Evolutionary conservation across 2,888 invertebrate genomes (phyloP), one percentile per base, ranked within the genome.

Genomic region (Lasioglossum morio): DNA sequence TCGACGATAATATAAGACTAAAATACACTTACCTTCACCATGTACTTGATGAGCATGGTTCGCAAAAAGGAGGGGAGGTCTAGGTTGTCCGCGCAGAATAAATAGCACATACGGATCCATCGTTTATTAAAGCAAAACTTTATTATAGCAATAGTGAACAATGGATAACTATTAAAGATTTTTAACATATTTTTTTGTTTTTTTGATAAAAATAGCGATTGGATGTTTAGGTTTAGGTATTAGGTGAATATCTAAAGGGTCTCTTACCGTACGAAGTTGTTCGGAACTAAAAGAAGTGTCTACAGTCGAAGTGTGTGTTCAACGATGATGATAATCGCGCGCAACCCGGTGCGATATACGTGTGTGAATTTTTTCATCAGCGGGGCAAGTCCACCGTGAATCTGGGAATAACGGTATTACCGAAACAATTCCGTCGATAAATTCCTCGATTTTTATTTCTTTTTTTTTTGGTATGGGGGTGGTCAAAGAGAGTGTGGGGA

Each of bases 111-210:
- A 83, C 89, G 79, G 84, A 89, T 90, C 87, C 84, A 81, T 93
- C 90, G 89, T 94, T 94, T 94, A 93, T 94, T 93, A 94, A 94
- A 94, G 94, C 94, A 94, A 94, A 94, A 94, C 93, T 94, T 94
- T 94, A 94, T 94, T 94, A 94, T 94, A 95, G 94, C 94, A 94
- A 94, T 94, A 94, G 94, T 95, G 94, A 94, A 94, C 94, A 94
- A 94, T 94, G 93, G 93, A 94, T 94, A 94, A 94, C 94, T 93
- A 92, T 94, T 93, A 93, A 94, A 94, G 94, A 93, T 92, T 93
- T 94, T 94, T 94, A 93, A 93, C 93, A 93, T 93, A 92, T 93
- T 91, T 92, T 86, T 63, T 63, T 57, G 63, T 63, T 63, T 63
- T 88, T 91, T 94, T 92, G 94, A 94, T 94, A 94, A 94, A 95